Base-by-base conservation (phyloP, 1,140 invertebrate genomes). In the Brachionus koreanus region DNA sequence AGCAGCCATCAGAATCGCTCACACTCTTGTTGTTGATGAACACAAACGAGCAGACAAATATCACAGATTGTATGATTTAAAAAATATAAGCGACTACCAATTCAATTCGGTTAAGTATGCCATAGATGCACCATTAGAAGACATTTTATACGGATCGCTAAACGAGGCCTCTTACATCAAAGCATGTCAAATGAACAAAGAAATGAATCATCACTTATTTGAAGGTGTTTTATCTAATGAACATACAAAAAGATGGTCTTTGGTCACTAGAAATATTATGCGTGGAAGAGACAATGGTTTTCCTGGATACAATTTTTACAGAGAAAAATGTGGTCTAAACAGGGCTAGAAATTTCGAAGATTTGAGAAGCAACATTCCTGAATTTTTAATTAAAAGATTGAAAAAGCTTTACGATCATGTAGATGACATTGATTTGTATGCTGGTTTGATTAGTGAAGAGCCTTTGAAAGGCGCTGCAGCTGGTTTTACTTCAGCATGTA, bases 211-310 rank as follows among this genome's bases (percentile, higher is more conserved):
- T 43, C 3, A 67, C 12, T 67, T 82, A 13, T 67, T 65, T 35
- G 43, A 82, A 29, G 49, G 25, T 5, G 5, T 72, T 35, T 67
- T 67, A 25, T 43, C 77, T 16, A 49, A 82, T 23, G 1, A 67
- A 23, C 1, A 43, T 10, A 46, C 57, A 16, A 67, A 82, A 35
- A 65, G 61, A 67, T 82, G 39, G 42, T 2, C 33, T 39, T 89
- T 99, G 63, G 97, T 96, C 3, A 94, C 96, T 0, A 93, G 99
- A 86, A 99, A 99, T 86, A 95, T 99, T 76, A 97, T 98, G 87
- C 88, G 97, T 85, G 93, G 94, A 1, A 89, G 97, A 84, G 97
- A 99, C 87, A 97, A 98, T 87, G 97, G 92, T 4, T 90, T 99
- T 39, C 95, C 95, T 0, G 92, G 93, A 5, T 98, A 98, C 84